Conservation (phyloP, 2,113 vertebrate species). For the Platichthys flesus region DNA sequence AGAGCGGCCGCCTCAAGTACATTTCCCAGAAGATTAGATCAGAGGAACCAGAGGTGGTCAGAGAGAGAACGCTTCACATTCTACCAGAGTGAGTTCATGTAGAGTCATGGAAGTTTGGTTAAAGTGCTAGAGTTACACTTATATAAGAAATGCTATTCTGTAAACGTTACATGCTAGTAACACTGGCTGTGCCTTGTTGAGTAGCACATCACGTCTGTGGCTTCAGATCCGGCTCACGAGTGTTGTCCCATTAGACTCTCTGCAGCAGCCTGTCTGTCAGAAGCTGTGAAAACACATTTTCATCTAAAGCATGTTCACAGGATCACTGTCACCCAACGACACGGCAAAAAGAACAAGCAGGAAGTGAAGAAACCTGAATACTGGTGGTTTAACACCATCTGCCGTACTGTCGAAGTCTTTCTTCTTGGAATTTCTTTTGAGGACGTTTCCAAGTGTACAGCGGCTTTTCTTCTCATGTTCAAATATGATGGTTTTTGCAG, state of each 20-base stretch:
- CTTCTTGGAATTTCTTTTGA: neutral
- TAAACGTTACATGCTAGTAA: neutral
- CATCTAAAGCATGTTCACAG: neutral
- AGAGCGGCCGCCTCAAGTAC: conserved; percentile 50
- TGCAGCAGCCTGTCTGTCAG: no score
- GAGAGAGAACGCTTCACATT: conserved; percentile 33
- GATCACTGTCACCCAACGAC: neutral
- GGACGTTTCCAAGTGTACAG: neutral
- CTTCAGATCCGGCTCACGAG: conserved; percentile 1
- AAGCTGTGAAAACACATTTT: conserved; percentile 9
- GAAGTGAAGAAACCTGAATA: neutral
- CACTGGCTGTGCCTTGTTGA: neutral
- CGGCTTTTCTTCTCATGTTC: neutral
- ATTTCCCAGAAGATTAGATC: conserved; percentile 61
- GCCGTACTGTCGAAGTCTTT: neutral
- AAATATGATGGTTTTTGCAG: no score
- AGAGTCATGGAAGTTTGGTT: neutral
- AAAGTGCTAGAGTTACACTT: neutral
- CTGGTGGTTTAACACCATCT: no score
- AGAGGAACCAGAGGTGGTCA: conserved; percentile 53
- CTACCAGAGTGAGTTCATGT: conserved; percentile 38
- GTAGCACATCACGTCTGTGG: neutral
- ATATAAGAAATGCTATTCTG: neutral
- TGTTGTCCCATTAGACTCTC: no score
- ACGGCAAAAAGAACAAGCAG: neutral